These are phyloP conservation scores for Aporophyla lueneburgensis DNA, from an alignment of 2,888 invertebrate species.

Conservation along the genomic window DNA sequence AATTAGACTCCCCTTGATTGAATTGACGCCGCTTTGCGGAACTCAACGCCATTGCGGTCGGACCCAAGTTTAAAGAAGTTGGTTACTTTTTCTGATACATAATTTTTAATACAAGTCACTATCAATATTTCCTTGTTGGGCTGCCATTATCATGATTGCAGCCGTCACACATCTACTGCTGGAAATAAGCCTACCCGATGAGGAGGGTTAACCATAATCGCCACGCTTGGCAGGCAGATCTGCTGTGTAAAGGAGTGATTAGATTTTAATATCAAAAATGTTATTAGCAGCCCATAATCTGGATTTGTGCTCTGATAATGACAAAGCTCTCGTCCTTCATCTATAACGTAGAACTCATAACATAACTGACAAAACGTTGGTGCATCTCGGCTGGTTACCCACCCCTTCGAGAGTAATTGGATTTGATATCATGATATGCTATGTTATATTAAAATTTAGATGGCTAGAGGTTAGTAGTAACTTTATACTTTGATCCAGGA, in stretches of 20 bases:
- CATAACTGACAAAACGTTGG: neutral
- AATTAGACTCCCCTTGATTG: slow-evolving; percentile 24
- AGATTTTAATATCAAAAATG: neutral
- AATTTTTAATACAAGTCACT: neutral
- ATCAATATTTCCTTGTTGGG: too few species aligned
- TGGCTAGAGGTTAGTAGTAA: neutral
- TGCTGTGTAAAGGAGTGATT: neutral
- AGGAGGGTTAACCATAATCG: too few species aligned
- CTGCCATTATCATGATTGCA: too few species aligned
- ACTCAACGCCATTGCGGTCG: neutral
- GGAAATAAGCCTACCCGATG: too few species aligned
- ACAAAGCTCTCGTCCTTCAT: neutral
- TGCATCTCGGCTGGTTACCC: neutral
- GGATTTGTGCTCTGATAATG: neutral
- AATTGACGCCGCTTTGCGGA: slow-evolving; percentile 22
- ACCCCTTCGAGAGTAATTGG: neutral
- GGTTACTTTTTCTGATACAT: neutral
- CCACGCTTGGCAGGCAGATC: too few species aligned
- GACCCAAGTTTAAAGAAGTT: neutral
- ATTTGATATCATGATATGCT: neutral
- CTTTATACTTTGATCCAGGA: too few species aligned
- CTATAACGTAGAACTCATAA: neutral
- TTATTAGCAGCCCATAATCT: neutral
- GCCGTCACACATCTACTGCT: too few species aligned
- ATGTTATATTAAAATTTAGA: neutral